phyloP scores from a whole-genome alignment of 2,888 invertebrate species.

The Cosmia trapezina region DNA sequence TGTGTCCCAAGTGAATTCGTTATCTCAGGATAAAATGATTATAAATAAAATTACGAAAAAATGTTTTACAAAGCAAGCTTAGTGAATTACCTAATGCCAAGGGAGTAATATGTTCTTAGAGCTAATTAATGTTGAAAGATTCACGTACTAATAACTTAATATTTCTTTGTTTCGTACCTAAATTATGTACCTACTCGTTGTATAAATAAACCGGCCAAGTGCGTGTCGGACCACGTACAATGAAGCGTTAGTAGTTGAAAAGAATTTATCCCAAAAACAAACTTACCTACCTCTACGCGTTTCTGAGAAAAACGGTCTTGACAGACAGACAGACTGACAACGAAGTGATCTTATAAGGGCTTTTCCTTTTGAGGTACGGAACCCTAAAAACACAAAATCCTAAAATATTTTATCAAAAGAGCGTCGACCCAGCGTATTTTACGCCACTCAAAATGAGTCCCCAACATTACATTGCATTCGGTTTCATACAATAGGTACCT shows the following conservation, averaged over 20 bases:
- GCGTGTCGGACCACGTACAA: too few relatives aligned
- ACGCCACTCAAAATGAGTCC: neutral
- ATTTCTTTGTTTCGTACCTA: neutral
- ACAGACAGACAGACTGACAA: too few relatives aligned
- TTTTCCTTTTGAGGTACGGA: too few relatives aligned
- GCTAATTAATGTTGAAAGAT: constrained; percentile 21
- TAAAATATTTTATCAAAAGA: neutral
- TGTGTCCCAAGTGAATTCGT: constrained; percentile 30
- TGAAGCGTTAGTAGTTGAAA: too few relatives aligned
- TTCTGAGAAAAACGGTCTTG: too few relatives aligned
- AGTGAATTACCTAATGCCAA: constrained; percentile 3
- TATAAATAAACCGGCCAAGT: neutral
- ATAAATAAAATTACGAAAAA: neutral
- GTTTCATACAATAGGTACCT: neutral
- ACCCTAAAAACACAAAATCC: too few relatives aligned
- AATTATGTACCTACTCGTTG: neutral
- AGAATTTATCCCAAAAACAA: too few relatives aligned
- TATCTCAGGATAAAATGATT: neutral
- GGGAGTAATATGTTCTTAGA: constrained; percentile 20
- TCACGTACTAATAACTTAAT: neutral
- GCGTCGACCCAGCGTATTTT: neutral
- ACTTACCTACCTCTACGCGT: too few relatives aligned
- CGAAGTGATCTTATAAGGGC: too few relatives aligned
- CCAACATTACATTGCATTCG: neutral
- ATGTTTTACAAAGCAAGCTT: neutral